A percentile compares a stretch with the other conserved stretches of the same genome.
Conservation (phyloP, 2,888 invertebrate genomes). For the Listrodromus nycthemerus region DNA sequence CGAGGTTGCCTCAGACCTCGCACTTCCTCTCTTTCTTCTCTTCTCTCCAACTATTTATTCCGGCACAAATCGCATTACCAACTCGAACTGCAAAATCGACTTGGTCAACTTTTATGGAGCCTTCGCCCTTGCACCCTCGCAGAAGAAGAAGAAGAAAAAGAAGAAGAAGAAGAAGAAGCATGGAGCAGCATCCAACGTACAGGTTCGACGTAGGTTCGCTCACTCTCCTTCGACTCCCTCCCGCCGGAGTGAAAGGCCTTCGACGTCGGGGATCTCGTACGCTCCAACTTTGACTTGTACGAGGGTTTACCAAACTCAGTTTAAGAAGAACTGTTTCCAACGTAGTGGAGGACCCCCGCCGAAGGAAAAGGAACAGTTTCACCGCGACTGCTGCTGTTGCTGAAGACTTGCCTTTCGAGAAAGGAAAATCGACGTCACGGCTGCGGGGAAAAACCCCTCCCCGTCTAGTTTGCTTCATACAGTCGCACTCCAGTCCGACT, state of each 20-base stretch:
- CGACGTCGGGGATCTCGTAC: constrained; percentile 73
- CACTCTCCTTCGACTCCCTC: constrained; percentile 46
- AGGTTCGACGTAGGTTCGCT: constrained; percentile 52
- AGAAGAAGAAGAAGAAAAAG: constrained; percentile 18
- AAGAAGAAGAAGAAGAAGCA: constrained; percentile 28
- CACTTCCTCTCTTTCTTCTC: constrained; percentile 59
- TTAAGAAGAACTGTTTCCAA: constrained; percentile 83
- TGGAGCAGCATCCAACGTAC: constrained; percentile 60
- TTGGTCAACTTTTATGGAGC: constrained; percentile 83
- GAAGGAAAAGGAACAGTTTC: constrained; percentile 57
- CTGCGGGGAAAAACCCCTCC: constrained; percentile 49
- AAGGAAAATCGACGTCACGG: constrained; percentile 62
- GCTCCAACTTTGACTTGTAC: constrained; percentile 83
- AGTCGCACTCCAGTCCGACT: constrained; percentile 23
- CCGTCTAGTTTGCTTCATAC: constrained; percentile 22
- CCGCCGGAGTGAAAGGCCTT: constrained; percentile 50
- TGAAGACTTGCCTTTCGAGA: constrained; percentile 54
- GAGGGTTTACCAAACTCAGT: constrained; percentile 83
- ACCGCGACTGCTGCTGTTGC: constrained; percentile 60
- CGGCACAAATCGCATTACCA: constrained; percentile 84
- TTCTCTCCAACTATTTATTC: constrained; percentile 81
- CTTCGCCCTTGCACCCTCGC: constrained; percentile 75
- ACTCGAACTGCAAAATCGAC: constrained; percentile 84
- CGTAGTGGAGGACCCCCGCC: constrained; percentile 63
- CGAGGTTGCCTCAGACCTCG: constrained; percentile 37